Evolutionary conservation across 2,797 vertebrate genomes (phyloP).

Genomic region (Rhinatrema bivittatum): DNA sequence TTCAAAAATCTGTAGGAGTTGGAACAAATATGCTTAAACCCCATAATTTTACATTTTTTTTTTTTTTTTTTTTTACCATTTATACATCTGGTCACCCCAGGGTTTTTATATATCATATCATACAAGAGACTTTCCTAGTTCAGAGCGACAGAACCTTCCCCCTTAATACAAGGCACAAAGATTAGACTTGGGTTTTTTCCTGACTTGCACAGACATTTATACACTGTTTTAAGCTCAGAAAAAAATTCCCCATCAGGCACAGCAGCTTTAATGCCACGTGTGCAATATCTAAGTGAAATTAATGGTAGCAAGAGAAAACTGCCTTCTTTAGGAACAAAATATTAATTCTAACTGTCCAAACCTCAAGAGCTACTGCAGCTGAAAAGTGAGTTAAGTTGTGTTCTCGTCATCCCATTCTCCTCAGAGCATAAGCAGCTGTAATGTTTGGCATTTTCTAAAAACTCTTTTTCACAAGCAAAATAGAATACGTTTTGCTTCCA

Average conservation of each 20-base stretch:
- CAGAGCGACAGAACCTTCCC: conserved; percentile 62
- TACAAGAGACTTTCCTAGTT: conserved; percentile 75
- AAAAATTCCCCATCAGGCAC: conserved; percentile 63
- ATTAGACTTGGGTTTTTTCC: conserved; percentile 81
- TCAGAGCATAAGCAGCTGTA: conserved; percentile 57
- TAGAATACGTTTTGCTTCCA: conserved; percentile 29
- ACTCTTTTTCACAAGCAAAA: conserved; percentile 28
- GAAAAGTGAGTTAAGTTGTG: conserved; percentile 46
- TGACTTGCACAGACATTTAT: conserved; percentile 80
- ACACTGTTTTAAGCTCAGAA: conserved; percentile 72
- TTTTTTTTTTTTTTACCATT: no score
- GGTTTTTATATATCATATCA: conserved; percentile 70
- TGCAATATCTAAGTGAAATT: conserved; percentile 55
- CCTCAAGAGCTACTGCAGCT: conserved; percentile 23
- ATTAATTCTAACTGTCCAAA: conserved; percentile 40
- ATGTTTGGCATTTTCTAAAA: conserved; percentile 45
- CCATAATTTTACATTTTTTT: no score
- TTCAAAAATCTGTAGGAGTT: conserved; percentile 88
- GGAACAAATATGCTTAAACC: conserved; percentile 80
- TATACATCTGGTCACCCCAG: conserved; percentile 58
- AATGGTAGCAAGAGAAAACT: conserved; percentile 58
- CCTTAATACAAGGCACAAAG: conserved; percentile 99
- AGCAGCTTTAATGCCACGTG: conserved; percentile 44
- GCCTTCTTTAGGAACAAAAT: no score
- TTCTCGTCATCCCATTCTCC: conserved; percentile 46